Evolutionary conservation across 2,113 vertebrate species (phyloP).

Genomic region (Lanius collurio): DNA sequence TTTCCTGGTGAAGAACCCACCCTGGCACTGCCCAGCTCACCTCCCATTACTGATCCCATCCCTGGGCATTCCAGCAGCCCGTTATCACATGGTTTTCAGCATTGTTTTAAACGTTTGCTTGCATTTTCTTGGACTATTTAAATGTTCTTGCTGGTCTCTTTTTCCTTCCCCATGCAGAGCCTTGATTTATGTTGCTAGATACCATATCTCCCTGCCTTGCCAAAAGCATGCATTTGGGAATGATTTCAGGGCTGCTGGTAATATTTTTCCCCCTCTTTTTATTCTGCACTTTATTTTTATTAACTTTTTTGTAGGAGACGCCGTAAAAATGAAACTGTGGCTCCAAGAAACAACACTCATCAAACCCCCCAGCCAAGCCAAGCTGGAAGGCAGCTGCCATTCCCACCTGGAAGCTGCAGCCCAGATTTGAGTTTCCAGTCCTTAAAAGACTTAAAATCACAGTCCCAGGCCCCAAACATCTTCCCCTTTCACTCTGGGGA

Average conservation of each 20-base stretch:
- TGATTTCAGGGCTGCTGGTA: slow-evolving; percentile 26
- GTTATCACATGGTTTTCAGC: no score
- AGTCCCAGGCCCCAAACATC: neutral
- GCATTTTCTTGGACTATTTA: no score
- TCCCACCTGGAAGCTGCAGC: neutral
- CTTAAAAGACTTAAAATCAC: neutral
- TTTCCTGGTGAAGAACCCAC: no score
- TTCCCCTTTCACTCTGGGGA: neutral
- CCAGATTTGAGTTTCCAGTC: neutral
- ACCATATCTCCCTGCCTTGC: slow-evolving; percentile 36
- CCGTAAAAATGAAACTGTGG: neutral
- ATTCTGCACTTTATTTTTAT: slow-evolving; percentile 56
- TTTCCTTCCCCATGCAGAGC: neutral
- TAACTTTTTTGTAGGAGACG: slow-evolving; percentile 3
- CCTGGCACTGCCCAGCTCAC: no score
- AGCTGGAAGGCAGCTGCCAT: neutral
- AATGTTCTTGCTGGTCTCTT: neutral
- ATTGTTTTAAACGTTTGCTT: no score
- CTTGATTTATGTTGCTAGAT: slow-evolving; percentile 42
- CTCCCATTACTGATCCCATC: no score
- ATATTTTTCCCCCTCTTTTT: slow-evolving; percentile 25
- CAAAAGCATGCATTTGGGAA: slow-evolving; percentile 45
- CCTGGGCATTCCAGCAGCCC: no score
- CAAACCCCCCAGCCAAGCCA: neutral
- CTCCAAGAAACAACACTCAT: slow-evolving; percentile 8